These are phyloP conservation scores for Drosophila trapezifrons DNA, from an alignment of 1,140 invertebrate species.

Conservation along the genomic window DNA sequence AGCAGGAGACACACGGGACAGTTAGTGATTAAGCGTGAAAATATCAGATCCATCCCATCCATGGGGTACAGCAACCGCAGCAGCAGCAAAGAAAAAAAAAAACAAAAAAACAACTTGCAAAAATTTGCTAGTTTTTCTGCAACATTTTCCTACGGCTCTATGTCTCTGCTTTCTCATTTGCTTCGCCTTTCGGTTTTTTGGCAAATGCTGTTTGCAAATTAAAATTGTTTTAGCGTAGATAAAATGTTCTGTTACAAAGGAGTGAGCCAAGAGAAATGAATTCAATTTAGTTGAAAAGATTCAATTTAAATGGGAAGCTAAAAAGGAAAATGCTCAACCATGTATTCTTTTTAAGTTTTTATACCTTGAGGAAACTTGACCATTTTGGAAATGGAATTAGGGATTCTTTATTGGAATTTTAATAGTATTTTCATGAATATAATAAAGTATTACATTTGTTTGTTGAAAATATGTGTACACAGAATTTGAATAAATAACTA, in stretches of 20 bases:
- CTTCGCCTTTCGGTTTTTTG: slow-evolving; percentile 13
- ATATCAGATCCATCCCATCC: slow-evolving; percentile 68
- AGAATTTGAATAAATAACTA: too few relatives aligned
- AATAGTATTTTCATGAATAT: neutral
- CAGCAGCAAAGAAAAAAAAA: slow-evolving; percentile 4
- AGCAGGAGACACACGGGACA: slow-evolving; percentile 51
- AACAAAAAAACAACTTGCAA: slow-evolving; percentile 26
- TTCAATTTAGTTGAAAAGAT: slow-evolving; percentile 33
- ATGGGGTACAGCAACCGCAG: slow-evolving; percentile 52
- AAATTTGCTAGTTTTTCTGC: slow-evolving; percentile 48
- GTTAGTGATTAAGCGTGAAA: slow-evolving; percentile 82
- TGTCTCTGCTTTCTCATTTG: slow-evolving; percentile 22
- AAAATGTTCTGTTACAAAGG: slow-evolving; percentile 23
- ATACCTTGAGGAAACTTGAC: neutral
- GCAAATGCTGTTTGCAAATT: slow-evolving; percentile 36
- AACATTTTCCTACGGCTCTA: slow-evolving; percentile 24
- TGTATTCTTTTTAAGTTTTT: too few relatives aligned
- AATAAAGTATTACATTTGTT: neutral
- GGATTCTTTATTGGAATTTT: neutral
- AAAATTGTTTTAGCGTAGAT: slow-evolving; percentile 42
- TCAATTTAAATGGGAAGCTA: slow-evolving; percentile 9
- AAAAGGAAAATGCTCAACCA: neutral
- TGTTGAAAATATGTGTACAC: neutral
- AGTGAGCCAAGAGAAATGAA: slow-evolving; percentile 25
- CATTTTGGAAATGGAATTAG: neutral